These are phyloP conservation scores for Tautogolabrus adspersus DNA, from an alignment of 2,113 vertebrate genomes.

Conservation along the genomic window DNA sequence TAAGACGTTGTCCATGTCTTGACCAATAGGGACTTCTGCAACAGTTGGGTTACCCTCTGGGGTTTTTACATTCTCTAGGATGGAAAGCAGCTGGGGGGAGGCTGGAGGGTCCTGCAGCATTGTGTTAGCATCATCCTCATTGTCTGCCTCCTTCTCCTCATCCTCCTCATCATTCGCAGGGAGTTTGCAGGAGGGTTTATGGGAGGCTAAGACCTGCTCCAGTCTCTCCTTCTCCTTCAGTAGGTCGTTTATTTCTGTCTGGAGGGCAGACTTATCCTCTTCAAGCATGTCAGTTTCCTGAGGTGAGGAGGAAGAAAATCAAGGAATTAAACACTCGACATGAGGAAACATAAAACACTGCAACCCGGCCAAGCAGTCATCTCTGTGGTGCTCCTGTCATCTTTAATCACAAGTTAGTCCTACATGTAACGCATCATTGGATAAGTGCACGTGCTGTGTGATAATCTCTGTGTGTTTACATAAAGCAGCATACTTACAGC, in stretches of 20 bases:
- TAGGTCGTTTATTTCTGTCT: constrained; percentile 90
- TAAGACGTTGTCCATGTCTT: constrained; percentile 63
- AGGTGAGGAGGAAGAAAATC: constrained; percentile 5
- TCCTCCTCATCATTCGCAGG: constrained; percentile 23
- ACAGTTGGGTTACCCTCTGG: constrained; percentile 36
- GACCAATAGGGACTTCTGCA: constrained; percentile 53
- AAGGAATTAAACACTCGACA: not conserved
- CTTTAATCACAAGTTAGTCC: not conserved
- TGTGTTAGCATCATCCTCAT: constrained; percentile 58
- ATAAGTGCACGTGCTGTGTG: not conserved
- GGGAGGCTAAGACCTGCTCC: constrained; percentile 91
- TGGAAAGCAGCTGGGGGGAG: constrained; percentile 83
- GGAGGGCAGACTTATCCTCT: constrained; percentile 90
- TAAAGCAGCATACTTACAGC: constrained; percentile 84
- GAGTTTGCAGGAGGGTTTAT: constrained; percentile 91
- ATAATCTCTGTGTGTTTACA: not conserved
- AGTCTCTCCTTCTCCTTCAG: constrained; percentile 96
- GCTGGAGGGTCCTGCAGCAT: constrained; percentile 86
- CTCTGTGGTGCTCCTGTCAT: constrained; percentile 10
- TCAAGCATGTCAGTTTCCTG: constrained; percentile 95
- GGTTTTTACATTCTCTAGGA: constrained; percentile 71
- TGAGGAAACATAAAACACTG: not conserved
- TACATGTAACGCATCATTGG: not conserved
- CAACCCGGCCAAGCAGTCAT: not conserved
- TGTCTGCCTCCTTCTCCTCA: constrained; percentile 23